phyloP scores from a whole-genome alignment of 2,888 invertebrate species.

The Gibbula magus region DNA sequence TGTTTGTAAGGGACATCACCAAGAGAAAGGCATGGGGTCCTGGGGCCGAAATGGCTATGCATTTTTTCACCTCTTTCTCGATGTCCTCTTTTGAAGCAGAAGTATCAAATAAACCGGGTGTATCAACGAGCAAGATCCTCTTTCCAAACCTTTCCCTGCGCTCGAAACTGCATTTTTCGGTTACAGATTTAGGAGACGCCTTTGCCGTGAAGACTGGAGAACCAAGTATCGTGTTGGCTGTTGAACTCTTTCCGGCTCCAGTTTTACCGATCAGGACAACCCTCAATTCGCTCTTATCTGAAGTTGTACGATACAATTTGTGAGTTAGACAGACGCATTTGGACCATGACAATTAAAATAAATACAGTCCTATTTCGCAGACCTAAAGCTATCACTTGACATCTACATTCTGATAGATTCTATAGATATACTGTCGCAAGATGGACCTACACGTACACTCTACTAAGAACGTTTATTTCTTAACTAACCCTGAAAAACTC shows the following conservation, averaged over 20 bases:
- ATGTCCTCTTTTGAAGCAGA: conserved; percentile 29
- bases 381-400: no score
- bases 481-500: no score
- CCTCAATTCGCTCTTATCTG: conserved; percentile 21
- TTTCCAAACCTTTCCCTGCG: conserved; percentile 12
- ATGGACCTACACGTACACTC: no score
- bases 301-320: no score
- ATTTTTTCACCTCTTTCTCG: conserved; percentile 24
- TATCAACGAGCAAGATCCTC: conserved; percentile 29
- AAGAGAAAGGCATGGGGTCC: conserved; percentile 15
- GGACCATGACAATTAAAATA: no score
- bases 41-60: neutral
- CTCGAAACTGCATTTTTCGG: conserved; percentile 25
- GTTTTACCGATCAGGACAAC: conserved; percentile 38
- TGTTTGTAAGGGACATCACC: neutral
- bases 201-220: conserved; percentile 22
- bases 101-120: conserved; percentile 41
- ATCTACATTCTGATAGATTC: no score
- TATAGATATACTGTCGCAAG: no score
- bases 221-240: conserved; percentile 33
- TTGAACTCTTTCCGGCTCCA: conserved; percentile 37
- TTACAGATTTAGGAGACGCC: conserved; percentile 27
- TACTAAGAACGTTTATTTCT: no score
- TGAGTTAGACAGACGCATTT: no score
- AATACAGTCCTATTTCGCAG: no score